Evolutionary conservation across 2,888 invertebrate genomes (phyloP).

Genomic region (Metacarcinus magister): DNA sequence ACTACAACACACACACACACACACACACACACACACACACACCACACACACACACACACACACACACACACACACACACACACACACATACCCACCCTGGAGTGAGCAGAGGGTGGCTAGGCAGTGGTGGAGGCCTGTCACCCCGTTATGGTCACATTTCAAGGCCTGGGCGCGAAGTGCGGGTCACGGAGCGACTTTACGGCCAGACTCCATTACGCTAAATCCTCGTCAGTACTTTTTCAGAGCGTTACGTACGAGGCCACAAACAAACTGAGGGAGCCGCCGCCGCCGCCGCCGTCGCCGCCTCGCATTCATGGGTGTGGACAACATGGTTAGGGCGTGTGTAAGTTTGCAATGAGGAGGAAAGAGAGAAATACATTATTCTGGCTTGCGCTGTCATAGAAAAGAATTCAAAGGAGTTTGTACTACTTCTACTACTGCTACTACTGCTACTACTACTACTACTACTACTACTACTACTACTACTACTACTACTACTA

Average conservation of each 20-base stretch:
- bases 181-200: slow-evolving; percentile 5
- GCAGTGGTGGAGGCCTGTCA: neutral
- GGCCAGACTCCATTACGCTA: neutral
- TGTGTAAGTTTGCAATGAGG: neutral
- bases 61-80: neutral
- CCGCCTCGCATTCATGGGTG: neutral
- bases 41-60: neutral
- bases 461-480: no score
- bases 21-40: neutral
- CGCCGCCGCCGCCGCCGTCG: neutral
- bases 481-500: no score
- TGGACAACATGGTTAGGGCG: neutral
- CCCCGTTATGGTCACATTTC: slow-evolving; percentile 28
- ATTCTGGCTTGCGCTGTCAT: no score
- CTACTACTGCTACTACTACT: no score
- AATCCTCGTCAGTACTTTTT: slow-evolving; percentile 36
- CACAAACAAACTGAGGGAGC: neutral
- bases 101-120: neutral
- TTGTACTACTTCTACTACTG: no score
- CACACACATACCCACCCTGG: neutral
- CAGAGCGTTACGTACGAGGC: neutral
- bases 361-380: neutral
- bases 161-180: neutral
- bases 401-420: no score
- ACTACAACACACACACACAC: no score